These are phyloP conservation scores for Trogon surrucura DNA, from an alignment of 2,113 vertebrate species.

Conservation along the genomic window DNA sequence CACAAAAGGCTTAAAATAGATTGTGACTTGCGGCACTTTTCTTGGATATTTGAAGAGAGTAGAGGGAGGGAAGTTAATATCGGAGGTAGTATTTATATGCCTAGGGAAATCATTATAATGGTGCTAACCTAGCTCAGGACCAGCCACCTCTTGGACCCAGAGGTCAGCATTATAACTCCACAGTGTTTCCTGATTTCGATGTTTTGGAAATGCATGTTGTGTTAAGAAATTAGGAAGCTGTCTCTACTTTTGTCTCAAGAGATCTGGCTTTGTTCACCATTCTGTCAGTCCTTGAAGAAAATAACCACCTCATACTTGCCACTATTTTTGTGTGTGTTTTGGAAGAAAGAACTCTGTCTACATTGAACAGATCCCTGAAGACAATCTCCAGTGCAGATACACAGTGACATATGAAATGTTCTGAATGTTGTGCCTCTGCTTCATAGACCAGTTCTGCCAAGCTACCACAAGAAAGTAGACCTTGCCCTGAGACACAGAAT, in stretches of 20 bases:
- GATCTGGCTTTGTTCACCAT: neutral
- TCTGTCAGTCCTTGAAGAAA: neutral
- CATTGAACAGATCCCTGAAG: neutral
- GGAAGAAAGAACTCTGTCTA: neutral
- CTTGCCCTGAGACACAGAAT: neutral
- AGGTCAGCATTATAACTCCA: neutral
- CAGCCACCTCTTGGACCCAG: neutral
- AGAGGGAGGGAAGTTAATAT: neutral
- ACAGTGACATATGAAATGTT: neutral
- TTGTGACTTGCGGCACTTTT: neutral
- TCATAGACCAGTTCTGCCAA: neutral
- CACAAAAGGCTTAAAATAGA: slow-evolving; percentile 20
- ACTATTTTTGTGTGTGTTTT: slow-evolving; percentile 20
- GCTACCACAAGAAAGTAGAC: neutral
- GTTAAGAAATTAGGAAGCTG: neutral
- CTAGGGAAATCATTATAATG: neutral
- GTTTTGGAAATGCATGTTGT: neutral
- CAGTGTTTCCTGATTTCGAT: slow-evolving; percentile 3
- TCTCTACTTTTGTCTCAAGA: neutral
- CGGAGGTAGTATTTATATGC: neutral
- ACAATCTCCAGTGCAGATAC: neutral
- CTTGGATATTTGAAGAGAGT: neutral
- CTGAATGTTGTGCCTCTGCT: neutral
- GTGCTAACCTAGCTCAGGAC: neutral
- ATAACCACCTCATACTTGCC: neutral